These are phyloP conservation scores for Nyctalus aviator DNA, from an alignment of 2,797 vertebrate genomes.

Conservation along the genomic window DNA sequence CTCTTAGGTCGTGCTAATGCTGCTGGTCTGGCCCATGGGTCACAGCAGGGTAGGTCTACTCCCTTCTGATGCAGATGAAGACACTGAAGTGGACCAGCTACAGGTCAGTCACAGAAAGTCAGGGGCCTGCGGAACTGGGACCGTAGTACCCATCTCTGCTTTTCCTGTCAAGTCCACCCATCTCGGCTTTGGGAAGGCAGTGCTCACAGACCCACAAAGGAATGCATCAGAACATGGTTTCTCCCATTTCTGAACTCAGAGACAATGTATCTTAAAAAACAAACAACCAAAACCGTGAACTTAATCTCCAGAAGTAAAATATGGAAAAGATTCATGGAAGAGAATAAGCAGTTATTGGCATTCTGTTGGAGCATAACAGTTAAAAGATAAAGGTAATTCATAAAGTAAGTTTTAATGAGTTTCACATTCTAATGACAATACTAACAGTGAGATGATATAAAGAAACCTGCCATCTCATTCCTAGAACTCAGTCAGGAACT, in stretches of 20 bases:
- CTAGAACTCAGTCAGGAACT: constrained; percentile 6
- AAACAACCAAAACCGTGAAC: not conserved
- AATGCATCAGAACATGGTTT: not conserved
- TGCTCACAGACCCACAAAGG: not conserved
- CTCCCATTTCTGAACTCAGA: not conserved
- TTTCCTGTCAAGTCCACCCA: not conserved
- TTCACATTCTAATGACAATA: not conserved
- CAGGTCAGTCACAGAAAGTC: not conserved
- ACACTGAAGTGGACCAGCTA: not conserved
- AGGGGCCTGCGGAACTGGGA: not conserved
- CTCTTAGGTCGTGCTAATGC: not conserved
- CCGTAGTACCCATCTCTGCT: not conserved
- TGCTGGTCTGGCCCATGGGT: not conserved
- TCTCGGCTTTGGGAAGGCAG: not conserved
- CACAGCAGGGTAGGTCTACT: not conserved
- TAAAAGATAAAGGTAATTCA: not conserved
- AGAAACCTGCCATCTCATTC: not conserved
- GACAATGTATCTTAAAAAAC: not conserved
- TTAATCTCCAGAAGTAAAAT: constrained; percentile 23
- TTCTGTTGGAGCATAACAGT: not conserved
- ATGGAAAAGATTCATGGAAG: not conserved
- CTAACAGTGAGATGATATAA: not conserved
- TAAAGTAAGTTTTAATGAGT: not conserved
- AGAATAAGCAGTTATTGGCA: not conserved
- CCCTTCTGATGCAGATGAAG: not conserved